A percentile compares a stretch with the other conserved stretches of the same genome.
These are phyloP conservation scores for Drosophila azteca DNA, from an alignment of 1,140 invertebrate species.

Conservation along the genomic window DNA sequence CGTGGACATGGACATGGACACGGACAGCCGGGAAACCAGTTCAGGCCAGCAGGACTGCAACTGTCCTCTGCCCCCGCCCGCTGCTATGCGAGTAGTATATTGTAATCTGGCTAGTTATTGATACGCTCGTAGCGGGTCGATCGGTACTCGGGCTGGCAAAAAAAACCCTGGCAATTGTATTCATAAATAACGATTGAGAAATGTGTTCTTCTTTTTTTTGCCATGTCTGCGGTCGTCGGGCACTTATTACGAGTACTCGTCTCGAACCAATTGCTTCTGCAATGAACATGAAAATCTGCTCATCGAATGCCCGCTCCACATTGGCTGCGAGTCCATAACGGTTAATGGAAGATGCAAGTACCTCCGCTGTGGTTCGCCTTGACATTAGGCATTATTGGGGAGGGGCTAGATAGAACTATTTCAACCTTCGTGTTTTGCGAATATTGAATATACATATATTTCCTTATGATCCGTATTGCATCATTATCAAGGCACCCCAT, in stretches of 20 bases:
- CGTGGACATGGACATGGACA: neutral
- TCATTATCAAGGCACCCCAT: slow-evolving; percentile 32
- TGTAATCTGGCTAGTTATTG: slow-evolving; percentile 48
- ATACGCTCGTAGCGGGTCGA: slow-evolving; percentile 40
- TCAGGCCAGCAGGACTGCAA: slow-evolving; percentile 9
- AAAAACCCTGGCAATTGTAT: slow-evolving; percentile 70
- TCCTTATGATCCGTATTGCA: neutral
- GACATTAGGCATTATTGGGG: no score
- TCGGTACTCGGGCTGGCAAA: slow-evolving; percentile 49
- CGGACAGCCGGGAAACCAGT: slow-evolving; percentile 43
- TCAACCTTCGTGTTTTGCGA: no score
- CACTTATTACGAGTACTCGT: slow-evolving; percentile 53
- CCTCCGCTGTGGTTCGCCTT: neutral
- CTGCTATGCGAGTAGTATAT: neutral
- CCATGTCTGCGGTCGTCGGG: slow-evolving; percentile 55
- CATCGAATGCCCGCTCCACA: slow-evolving; percentile 32
- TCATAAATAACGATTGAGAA: slow-evolving; percentile 80
- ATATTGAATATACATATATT: no score
- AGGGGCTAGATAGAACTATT: no score
- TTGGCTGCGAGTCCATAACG: slow-evolving; percentile 48
- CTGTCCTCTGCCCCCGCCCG: slow-evolving; percentile 3
- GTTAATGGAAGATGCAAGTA: slow-evolving; percentile 36
- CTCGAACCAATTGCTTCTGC: slow-evolving; percentile 63
- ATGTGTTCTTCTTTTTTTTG: slow-evolving; percentile 47
- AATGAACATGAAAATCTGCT: slow-evolving; percentile 72